phyloP scores from a whole-genome alignment of 2,797 vertebrate species.

The Pseudocheirus occidentalis region DNA sequence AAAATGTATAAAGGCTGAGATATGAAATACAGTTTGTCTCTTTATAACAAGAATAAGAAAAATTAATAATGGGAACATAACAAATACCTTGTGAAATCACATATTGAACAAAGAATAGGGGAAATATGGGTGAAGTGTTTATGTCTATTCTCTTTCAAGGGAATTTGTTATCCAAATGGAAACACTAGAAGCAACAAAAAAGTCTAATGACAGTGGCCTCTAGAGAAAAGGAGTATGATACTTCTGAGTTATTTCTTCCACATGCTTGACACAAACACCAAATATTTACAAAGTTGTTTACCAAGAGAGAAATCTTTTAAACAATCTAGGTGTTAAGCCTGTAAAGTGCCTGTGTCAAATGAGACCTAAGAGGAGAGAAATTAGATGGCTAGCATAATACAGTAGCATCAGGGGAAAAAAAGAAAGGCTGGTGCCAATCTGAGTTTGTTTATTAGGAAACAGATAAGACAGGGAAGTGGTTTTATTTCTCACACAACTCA shows the following conservation, averaged over 20 bases:
- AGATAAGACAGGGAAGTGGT: neutral
- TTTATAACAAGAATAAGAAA: constrained; percentile 35
- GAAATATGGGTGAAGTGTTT: constrained; percentile 14
- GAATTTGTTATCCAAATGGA: constrained; percentile 16
- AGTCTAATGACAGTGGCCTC: neutral
- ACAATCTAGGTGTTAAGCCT: neutral
- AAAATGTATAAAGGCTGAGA: constrained; percentile 37
- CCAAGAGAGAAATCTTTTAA: neutral
- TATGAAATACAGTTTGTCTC: neutral
- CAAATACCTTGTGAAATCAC: neutral
- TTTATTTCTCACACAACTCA: neutral
- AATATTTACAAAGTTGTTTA: neutral
- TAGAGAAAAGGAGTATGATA: neutral
- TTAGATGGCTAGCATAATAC: neutral
- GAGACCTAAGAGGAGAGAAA: neutral
- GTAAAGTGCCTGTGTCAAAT: neutral
- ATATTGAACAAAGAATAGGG: constrained; percentile 28
- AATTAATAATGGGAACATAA: constrained; percentile 24
- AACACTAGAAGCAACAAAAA: constrained; percentile 3
- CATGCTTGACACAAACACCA: neutral
- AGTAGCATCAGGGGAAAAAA: neutral
- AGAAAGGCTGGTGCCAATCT: neutral
- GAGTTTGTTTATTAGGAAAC: neutral
- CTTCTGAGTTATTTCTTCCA: constrained; percentile 1
- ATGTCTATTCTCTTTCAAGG: neutral